These are phyloP conservation scores for Furcula furcula DNA, from an alignment of 2,888 invertebrate species.

Conservation along the genomic window DNA sequence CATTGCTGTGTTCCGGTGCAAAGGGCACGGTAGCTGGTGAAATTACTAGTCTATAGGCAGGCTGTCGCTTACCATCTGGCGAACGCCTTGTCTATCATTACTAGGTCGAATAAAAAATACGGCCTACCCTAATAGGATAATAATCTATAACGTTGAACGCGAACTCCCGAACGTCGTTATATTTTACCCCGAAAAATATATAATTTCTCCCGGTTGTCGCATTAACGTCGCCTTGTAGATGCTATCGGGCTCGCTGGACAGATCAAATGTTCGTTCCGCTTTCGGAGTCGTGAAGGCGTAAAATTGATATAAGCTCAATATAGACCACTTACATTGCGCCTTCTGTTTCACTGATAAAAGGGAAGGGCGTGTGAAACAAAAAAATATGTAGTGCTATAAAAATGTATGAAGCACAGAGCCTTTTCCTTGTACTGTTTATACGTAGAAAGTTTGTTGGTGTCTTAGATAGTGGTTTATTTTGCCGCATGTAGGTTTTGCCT, in stretches of 20 bases:
- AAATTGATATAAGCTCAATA: conserved; percentile 59
- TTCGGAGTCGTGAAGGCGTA: conserved; percentile 59
- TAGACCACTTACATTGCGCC: conserved; percentile 4
- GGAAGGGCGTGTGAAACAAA: conserved; percentile 3
- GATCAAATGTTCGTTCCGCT: conserved; percentile 63
- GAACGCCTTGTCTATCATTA: too few relatives aligned
- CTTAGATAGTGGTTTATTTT: too few relatives aligned
- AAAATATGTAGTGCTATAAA: conserved; percentile 2
- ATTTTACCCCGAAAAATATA: conserved; percentile 8
- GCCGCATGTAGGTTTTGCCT: too few relatives aligned
- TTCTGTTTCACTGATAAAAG: conserved; percentile 8
- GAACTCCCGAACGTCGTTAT: background rate
- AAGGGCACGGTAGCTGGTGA: too few relatives aligned
- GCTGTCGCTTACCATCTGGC: too few relatives aligned
- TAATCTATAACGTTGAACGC: conserved; percentile 11
- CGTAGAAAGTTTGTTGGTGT: too few relatives aligned
- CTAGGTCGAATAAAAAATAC: too few relatives aligned
- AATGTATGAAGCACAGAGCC: background rate
- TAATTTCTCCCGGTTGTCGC: conserved; percentile 45
- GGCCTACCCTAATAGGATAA: conserved; percentile 7
- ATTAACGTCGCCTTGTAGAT: conserved; percentile 67
- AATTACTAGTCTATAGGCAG: too few relatives aligned
- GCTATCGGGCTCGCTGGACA: conserved; percentile 59
- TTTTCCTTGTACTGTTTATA: background rate
- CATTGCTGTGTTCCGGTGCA: too few relatives aligned